phyloP scores from a whole-genome alignment of 2,113 vertebrate genomes.

The Corapipo altera region DNA sequence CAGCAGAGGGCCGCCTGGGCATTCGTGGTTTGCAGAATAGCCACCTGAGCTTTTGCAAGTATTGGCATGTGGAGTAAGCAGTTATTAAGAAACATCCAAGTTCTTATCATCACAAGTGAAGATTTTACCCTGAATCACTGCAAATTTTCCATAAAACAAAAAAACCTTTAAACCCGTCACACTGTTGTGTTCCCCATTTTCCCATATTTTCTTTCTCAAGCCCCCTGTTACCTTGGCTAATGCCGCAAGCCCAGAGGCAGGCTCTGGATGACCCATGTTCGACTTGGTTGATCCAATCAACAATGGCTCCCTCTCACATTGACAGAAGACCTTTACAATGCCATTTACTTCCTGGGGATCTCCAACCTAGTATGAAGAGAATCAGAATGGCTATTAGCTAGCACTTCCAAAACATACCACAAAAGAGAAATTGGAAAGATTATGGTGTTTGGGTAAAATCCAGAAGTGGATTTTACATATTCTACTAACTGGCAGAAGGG shows the following conservation, averaged over 20 bases:
- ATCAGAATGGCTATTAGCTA: background rate
- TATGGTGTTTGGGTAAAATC: background rate
- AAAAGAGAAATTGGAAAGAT: background rate
- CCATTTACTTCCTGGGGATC: constrained; percentile 92
- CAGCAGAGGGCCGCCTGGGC: background rate
- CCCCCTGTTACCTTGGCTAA: constrained; percentile 83
- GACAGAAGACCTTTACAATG: constrained; percentile 81
- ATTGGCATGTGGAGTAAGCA: background rate
- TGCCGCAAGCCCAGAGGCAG: constrained; percentile 89
- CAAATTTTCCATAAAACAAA: background rate
- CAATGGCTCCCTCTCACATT: constrained; percentile 76
- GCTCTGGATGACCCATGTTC: constrained; percentile 97
- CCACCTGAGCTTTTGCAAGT: background rate
- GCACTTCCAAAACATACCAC: background rate
- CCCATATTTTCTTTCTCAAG: background rate
- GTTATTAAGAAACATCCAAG: background rate
- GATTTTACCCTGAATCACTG: background rate
- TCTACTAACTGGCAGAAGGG: background rate
- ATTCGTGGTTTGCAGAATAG: background rate
- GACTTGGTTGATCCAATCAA: constrained; percentile 95
- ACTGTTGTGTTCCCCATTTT: background rate
- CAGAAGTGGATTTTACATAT: background rate
- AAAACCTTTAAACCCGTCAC: background rate
- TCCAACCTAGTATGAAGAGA: constrained; percentile 78
- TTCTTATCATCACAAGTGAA: background rate